phyloP scores from a whole-genome alignment of 1,140 invertebrate genomes.

The Holotrichia oblita region DNA sequence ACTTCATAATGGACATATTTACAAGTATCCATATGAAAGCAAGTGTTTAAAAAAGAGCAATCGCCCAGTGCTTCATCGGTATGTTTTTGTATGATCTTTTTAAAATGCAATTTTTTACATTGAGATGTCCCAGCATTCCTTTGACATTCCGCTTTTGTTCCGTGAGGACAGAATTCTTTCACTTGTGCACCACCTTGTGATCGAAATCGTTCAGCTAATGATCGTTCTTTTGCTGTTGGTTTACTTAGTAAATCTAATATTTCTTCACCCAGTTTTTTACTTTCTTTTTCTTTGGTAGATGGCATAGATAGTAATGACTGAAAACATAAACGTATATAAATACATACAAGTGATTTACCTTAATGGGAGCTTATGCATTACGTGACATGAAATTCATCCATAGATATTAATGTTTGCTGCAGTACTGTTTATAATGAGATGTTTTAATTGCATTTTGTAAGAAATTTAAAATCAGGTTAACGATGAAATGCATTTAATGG shows the following conservation, averaged over 20 bases:
- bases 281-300: constrained; percentile 94
- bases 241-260: constrained; percentile 93
- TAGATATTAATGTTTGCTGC: too few relatives aligned
- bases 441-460: too few relatives aligned
- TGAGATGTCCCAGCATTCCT: constrained; percentile 67
- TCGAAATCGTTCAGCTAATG: constrained; percentile 91
- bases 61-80: constrained; percentile 96
- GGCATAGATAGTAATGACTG: constrained; percentile 91
- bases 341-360: too few relatives aligned
- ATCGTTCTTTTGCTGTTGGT: constrained; percentile 95
- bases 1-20: constrained; percentile 97
- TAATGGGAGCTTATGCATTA: too few relatives aligned
- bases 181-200: constrained; percentile 95
- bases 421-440: too few relatives aligned
- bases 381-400: too few relatives aligned
- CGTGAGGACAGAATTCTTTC: constrained; percentile 96
- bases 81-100: constrained; percentile 96
- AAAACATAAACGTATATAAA: constrained; percentile 57
- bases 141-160: constrained; percentile 89
- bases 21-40: constrained; percentile 99
- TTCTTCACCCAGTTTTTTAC: constrained; percentile 95
- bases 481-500: too few relatives aligned
- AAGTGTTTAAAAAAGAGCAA: constrained; percentile 97
- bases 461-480: too few relatives aligned
- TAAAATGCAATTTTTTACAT: constrained; percentile 95